These are phyloP conservation scores for Chaenogobius annularis DNA, from an alignment of 2,113 vertebrate species.

Conservation along the genomic window DNA sequence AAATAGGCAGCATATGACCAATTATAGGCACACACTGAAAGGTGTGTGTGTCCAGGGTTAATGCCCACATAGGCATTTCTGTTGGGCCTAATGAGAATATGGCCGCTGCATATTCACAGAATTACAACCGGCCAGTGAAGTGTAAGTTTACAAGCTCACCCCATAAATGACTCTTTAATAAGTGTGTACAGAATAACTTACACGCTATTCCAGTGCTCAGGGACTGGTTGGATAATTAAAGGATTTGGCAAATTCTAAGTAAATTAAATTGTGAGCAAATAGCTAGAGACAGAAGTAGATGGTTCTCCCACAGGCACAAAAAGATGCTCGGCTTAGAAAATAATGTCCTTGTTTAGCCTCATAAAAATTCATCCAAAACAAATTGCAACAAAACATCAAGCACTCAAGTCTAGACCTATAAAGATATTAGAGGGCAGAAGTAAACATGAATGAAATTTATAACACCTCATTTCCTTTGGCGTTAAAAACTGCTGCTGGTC, in stretches of 20 bases:
- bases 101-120: not conserved
- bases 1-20: not conserved
- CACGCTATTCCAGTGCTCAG: not conserved
- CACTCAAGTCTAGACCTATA: not conserved
- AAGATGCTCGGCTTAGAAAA: not conserved
- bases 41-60: not conserved
- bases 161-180: not conserved
- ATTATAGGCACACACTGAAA: not conserved
- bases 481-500: not conserved
- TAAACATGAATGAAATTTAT: not conserved
- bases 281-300: not conserved
- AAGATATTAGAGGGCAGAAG: not conserved
- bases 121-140: not conserved
- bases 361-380: not conserved
- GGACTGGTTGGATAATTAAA: not conserved
- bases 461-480: not conserved
- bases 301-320: not conserved
- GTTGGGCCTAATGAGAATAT: not conserved
- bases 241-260: not conserved
- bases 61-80: not conserved
- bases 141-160: not conserved
- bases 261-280: slow-evolving; percentile 5
- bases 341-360: slow-evolving; percentile 20
- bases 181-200: slow-evolving; percentile 5
- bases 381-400: slow-evolving; percentile 1